These are phyloP conservation scores for Yasuhikotakia modesta DNA, from an alignment of 2,797 vertebrate genomes.

Conservation along the genomic window DNA sequence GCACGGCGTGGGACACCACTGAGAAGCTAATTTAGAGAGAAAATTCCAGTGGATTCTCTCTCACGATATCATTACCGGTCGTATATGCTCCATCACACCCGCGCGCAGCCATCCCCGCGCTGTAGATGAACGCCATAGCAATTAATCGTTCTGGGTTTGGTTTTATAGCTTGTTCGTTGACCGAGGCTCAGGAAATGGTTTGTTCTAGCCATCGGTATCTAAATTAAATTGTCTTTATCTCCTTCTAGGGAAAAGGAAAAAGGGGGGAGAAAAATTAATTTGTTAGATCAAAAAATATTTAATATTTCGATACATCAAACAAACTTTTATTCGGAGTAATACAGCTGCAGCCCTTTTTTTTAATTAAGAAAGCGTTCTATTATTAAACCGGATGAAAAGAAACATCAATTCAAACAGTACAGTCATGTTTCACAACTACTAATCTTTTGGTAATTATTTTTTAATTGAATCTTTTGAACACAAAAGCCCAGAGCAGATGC, in stretches of 20 bases:
- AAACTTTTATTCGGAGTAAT: constrained; percentile 82
- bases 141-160: constrained; percentile 69
- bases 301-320: constrained; percentile 84
- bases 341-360: constrained; percentile 74
- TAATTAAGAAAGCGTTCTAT: constrained; percentile 85
- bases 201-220: constrained; percentile 78
- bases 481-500: constrained; percentile 85
- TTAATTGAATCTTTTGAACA: constrained; percentile 91
- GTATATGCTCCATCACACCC: constrained; percentile 59
- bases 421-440: constrained; percentile 83
- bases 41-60: constrained; percentile 53
- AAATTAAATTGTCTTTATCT: constrained; percentile 88
- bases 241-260: constrained; percentile 65
- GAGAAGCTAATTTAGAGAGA: constrained; percentile 63
- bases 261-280: constrained; percentile 77
- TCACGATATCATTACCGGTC: constrained; percentile 58
- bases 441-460: constrained; percentile 90
- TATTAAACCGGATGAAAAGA: constrained; percentile 86
- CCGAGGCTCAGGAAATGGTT: constrained; percentile 66
- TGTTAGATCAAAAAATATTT: constrained; percentile 85
- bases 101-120: constrained; percentile 32
- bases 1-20: constrained; percentile 53
- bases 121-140: constrained; percentile 60
- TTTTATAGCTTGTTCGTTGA: constrained; percentile 65
- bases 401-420: constrained; percentile 85